Base-by-base conservation (phyloP, 2,797 vertebrate genomes). In the Microctenopoma steveboyesi region DNA sequence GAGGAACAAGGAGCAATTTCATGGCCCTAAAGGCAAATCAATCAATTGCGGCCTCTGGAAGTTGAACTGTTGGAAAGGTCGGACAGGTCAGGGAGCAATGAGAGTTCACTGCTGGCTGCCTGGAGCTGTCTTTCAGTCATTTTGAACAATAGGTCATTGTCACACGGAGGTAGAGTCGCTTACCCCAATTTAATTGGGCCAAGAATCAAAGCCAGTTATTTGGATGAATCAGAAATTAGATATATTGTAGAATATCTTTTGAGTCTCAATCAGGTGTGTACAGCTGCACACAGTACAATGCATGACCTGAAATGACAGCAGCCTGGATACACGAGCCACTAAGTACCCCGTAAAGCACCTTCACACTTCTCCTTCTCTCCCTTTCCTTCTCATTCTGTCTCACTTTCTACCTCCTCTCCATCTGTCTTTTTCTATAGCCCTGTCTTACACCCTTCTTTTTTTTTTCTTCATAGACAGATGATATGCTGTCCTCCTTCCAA, bases 241-340 rank as follows among this genome's bases (percentile, higher is more conserved):
- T 33, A 59, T 56, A 58, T 69, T 57, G 30, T n/a, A 18, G 22
- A 68, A 28, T 15, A 47, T 53, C 25, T 57, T 79, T 62, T 16
- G 55, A 72, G 63, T 61, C 48, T 61, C 63, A 84, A 66, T 73
- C 76, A 79, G 74, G 72, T 65, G 69, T 64, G 72, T 82, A 72
- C 63, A 64, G 81, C 74, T 55, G 70, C 84, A 56, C 61, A 5
- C 35, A 48, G 55, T 9, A 88, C 86, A 91, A 89, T 80, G 58
- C 70, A 72, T 83, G 86, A 91, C 89, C 89, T 83, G 85, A 83
- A 86, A 87, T 90, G 86, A 89, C 86, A 86, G 86, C 79, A 81
- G 72, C 78, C 64, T 48, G 74, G 88, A 91, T 89, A 88, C 89
- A 88, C 83, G 89, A 91, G 88, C 89, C 78, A 85, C 75, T 86